Evolutionary conservation across 2,888 invertebrate species (phyloP).

Genomic region (Gastracanthus pulcherrimus): DNA sequence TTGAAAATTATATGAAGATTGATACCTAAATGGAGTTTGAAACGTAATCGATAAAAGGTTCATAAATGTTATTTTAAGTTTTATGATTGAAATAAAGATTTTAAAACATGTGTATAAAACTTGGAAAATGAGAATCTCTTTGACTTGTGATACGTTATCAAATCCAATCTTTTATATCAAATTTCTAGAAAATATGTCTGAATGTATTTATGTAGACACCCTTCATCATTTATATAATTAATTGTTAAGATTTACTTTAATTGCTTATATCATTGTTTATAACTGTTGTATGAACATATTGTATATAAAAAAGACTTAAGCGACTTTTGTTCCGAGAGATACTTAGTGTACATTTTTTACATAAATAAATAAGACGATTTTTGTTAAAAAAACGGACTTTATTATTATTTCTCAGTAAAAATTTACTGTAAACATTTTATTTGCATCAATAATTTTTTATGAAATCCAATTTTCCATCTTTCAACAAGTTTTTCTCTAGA

Average conservation of each 20-base stretch:
- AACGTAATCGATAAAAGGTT: too few species aligned
- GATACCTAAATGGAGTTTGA: too few species aligned
- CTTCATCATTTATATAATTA: background rate
- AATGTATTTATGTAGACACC: background rate
- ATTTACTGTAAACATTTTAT: constrained; percentile 12
- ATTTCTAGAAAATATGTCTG: too few species aligned
- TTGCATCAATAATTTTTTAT: background rate
- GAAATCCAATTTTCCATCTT: background rate
- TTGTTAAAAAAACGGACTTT: constrained; percentile 28
- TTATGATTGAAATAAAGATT: too few species aligned
- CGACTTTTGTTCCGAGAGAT: background rate
- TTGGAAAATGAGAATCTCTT: too few species aligned
- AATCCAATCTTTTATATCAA: too few species aligned
- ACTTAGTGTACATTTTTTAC: constrained; percentile 36
- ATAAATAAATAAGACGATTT: constrained; percentile 31
- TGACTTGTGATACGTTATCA: too few species aligned
- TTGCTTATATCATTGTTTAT: constrained; percentile 11
- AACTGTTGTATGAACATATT: constrained; percentile 7
- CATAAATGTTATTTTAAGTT: too few species aligned
- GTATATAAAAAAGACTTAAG: constrained; percentile 15
- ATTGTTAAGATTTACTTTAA: background rate
- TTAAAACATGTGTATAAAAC: too few species aligned
- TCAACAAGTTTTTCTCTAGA: constrained; percentile 3
- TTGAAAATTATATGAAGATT: too few species aligned
- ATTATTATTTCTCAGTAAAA: constrained; percentile 33